Percentiles rank a stretch among this genome's conserved stretches.
phyloP scores from a whole-genome alignment of 2,113 vertebrate genomes.

The Trogon surrucura region DNA sequence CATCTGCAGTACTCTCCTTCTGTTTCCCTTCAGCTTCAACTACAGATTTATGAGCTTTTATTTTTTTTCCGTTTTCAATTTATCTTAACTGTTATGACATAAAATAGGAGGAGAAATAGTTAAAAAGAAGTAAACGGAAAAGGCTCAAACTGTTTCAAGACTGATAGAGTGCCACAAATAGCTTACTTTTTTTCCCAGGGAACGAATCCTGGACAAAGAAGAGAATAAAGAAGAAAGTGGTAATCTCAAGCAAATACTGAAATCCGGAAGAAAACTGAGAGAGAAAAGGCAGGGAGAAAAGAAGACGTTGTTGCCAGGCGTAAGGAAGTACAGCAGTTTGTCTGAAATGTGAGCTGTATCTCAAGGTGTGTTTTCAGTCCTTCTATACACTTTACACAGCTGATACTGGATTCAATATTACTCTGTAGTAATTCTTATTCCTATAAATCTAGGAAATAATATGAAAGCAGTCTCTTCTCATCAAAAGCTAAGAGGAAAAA shows the following conservation, averaged over 20 bases:
- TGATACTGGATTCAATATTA: background rate
- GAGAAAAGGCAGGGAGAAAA: background rate
- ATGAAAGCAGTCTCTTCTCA: background rate
- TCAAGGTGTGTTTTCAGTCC: background rate
- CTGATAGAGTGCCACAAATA: background rate
- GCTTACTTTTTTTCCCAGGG: background rate
- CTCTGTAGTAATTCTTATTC: background rate
- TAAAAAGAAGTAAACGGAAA: background rate
- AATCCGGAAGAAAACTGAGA: background rate
- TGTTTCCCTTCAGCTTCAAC: background rate
- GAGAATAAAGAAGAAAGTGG: background rate
- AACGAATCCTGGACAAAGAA: background rate
- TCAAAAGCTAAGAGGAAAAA: background rate
- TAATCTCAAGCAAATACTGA: background rate
- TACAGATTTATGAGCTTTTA: background rate
- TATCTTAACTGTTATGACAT: background rate
- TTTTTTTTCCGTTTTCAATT: background rate
- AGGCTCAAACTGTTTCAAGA: background rate
- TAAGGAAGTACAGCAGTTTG: background rate
- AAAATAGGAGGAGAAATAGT: background rate
- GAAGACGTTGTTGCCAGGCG: background rate
- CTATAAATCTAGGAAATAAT: background rate
- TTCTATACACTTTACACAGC: background rate
- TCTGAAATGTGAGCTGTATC: background rate
- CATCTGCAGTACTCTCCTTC: background rate